Evolutionary conservation across 2,797 vertebrate species (phyloP).

Genomic region (Manis pentadactyla): DNA sequence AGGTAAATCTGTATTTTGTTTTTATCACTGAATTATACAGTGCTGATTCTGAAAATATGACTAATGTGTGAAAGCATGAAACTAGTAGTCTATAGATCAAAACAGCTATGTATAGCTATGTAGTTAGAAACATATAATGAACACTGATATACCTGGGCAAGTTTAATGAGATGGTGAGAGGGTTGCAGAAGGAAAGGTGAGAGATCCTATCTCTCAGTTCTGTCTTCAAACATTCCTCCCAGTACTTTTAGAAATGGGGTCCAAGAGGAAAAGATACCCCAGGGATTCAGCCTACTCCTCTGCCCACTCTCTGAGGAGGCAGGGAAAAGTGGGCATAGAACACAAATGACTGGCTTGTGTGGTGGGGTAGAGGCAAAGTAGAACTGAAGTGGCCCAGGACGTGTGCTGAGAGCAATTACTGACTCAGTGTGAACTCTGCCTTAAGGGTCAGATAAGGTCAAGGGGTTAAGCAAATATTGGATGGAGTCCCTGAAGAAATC

Average conservation of each 20-base stretch:
- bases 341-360: background rate
- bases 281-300: background rate
- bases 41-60: background rate
- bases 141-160: background rate
- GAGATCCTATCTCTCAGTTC: background rate
- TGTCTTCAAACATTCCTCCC: background rate
- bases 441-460: background rate
- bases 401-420: background rate
- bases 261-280: background rate
- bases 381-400: background rate
- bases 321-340: background rate
- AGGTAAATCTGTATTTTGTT: background rate
- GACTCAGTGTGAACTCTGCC: background rate
- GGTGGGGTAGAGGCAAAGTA: background rate
- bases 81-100: background rate
- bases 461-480: background rate
- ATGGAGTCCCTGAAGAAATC: background rate
- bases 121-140: background rate
- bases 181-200: background rate
- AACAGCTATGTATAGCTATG: background rate
- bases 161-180: background rate
- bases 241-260: background rate
- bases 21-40: background rate
- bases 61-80: background rate
- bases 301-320: background rate